Evolutionary conservation across 2,888 invertebrate genomes (phyloP), one percentile per base, ranked within the genome.

Genomic region (Polymixis flavicincta): DNA sequence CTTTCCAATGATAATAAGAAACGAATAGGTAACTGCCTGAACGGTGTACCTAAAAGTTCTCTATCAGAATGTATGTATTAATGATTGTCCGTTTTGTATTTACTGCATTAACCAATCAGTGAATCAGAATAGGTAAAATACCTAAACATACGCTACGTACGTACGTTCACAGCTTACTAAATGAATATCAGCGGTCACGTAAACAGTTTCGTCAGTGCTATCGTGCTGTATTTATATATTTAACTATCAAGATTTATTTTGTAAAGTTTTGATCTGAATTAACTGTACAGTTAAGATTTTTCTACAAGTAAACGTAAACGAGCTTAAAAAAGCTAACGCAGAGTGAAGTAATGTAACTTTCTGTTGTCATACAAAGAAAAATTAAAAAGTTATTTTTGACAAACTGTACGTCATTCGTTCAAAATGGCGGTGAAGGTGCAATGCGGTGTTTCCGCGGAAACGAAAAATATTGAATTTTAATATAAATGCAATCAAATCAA

Each of bases 371-470:
- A 80, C 50, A 76, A 76, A 63, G 55, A 61, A 78, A 79, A 76
- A 82, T 76, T 75, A 85, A 83, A 84, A 82, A 84, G 75, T 81
- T 75, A 45, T n/a, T 79, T 86, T 87, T 90, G 89, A 88, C 90
- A 88, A 85, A 77, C 77, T 76, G 74, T 80, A 79, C 78, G 87
- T 86, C 91, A 91, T 85, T 89, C 82, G 73, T 89, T 90, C 89
- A 92, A 93, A 93, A 95, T 95, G 95, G 95, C 93, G 92, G 85
- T 89, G 93, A 90, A 93, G 95, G 95, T 95, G 96, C 96, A 96
- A 94, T 96, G 96, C 96, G 95, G 96, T 95, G 95, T 95, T 96
- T 95, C 95, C 95, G 95, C 94, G 93, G 94, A 95, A 95, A 94
- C 94, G 92, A 93, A 88, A 93, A 93, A 87, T 90, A 91, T 88